Evolutionary conservation across 37 sponge, comb jelly and placozoan genomes (phyloP).

Genomic region (Agelas oroides): DNA sequence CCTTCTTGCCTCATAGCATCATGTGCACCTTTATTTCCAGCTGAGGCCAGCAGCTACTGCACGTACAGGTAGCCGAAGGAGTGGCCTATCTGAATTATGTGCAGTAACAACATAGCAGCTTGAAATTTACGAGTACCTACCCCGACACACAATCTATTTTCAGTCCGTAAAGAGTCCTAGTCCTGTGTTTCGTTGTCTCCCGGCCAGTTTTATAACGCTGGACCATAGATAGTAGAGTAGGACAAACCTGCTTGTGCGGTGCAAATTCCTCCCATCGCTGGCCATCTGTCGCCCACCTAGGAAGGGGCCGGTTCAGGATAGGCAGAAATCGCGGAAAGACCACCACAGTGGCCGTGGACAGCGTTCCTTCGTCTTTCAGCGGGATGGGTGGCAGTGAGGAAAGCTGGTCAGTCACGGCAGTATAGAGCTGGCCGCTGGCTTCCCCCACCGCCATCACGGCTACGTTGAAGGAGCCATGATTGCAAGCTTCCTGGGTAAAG

Average conservation of each 20-base stretch:
- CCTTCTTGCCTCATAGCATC: no score
- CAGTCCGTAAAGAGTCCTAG: no score
- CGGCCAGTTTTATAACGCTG: no score
- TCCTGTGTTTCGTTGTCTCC: no score
- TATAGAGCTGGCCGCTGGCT: conserved; percentile 9
- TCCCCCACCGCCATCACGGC: conserved; percentile 54
- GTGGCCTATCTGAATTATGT: no score
- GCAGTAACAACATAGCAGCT: no score
- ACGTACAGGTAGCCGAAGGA: no score
- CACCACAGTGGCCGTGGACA: neutral
- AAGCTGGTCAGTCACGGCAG: conserved; percentile 17
- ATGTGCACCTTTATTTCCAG: no score
- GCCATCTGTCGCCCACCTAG: conserved; percentile 43
- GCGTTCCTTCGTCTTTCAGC: conserved; percentile 28
- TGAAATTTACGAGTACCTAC: no score
- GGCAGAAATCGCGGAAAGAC: conserved; percentile 51
- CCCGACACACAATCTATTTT: no score
- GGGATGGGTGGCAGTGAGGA: conserved; percentile 47
- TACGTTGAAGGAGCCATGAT: conserved; percentile 58
- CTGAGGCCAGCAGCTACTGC: no score
- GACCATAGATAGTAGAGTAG: no score
- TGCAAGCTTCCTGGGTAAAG: conserved; percentile 31
- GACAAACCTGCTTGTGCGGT: conserved; percentile 35
- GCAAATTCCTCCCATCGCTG: conserved; percentile 46
- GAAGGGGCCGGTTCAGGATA: neutral